Percentiles rank a stretch among this genome's conserved stretches.
These are phyloP conservation scores for Enchytraeus crypticus DNA, from an alignment of 2,888 invertebrate species.

Conservation along the genomic window DNA sequence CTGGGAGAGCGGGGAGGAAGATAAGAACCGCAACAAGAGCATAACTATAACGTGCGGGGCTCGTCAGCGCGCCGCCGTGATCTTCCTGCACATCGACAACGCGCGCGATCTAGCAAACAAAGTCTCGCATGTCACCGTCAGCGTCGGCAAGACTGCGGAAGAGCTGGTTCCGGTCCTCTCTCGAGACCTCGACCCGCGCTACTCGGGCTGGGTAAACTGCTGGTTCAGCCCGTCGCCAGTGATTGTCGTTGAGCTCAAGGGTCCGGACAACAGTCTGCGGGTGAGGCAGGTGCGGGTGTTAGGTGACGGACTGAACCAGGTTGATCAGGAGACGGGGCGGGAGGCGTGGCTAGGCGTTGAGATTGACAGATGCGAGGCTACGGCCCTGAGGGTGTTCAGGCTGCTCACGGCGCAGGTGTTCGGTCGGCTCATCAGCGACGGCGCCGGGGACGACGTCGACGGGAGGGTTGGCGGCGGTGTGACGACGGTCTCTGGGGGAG, in stretches of 20 bases:
- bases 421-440: constrained; percentile 71
- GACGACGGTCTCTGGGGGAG: background rate
- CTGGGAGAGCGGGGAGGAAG: constrained; percentile 98
- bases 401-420: constrained; percentile 85
- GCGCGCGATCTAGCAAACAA: constrained; percentile 81
- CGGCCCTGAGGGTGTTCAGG: constrained; percentile 82
- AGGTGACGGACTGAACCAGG: constrained; percentile 43
- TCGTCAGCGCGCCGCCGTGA: constrained; percentile 61
- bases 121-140: constrained; percentile 74
- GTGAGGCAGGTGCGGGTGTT: constrained; percentile 64
- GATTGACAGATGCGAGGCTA: constrained; percentile 77
- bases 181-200: constrained; percentile 74
- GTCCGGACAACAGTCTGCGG: constrained; percentile 79
- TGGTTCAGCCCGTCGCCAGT: constrained; percentile 57
- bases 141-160: constrained; percentile 70
- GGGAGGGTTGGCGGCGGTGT: constrained; percentile 4
- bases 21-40: constrained; percentile 65
- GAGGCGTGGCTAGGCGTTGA: constrained; percentile 58
- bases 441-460: background rate
- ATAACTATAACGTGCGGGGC: constrained; percentile 63
- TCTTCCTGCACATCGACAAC: constrained; percentile 88
- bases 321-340: constrained; percentile 55
- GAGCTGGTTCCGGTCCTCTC: constrained; percentile 67
- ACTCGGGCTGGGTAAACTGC: constrained; percentile 83
- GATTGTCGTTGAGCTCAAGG: constrained; percentile 48